Percentiles rank a stretch among this genome's conserved stretches.
phyloP scores from a whole-genome alignment of 1,140 invertebrate species.

The Aphaenogaster rudis region DNA sequence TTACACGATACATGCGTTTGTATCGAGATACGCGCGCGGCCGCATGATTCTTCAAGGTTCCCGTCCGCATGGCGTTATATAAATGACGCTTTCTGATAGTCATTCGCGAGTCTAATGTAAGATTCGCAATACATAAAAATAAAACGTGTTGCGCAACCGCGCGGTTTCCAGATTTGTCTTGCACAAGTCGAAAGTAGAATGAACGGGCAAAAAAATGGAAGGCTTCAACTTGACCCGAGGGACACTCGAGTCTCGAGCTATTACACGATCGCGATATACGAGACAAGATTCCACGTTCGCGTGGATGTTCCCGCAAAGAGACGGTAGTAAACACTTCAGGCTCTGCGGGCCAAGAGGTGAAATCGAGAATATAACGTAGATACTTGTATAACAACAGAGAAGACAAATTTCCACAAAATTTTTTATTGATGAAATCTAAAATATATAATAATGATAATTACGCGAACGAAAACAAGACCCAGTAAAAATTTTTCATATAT shows the following conservation, averaged over 20 bases:
- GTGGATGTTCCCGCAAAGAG: neutral
- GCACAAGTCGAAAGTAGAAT: neutral
- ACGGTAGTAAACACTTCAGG: neutral
- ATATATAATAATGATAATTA: no score
- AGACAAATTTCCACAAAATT: no score
- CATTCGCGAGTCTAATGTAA: neutral
- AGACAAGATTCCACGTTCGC: neutral
- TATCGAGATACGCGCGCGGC: neutral
- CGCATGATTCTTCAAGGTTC: conserved; percentile 3
- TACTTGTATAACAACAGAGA: no score
- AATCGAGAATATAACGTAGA: neutral
- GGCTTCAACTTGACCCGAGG: neutral
- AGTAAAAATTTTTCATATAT: no score
- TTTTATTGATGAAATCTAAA: no score
- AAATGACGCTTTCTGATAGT: neutral
- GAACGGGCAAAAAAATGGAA: neutral
- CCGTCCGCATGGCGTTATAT: neutral
- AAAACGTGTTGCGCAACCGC: neutral
- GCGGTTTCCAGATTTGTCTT: neutral
- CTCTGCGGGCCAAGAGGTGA: neutral
- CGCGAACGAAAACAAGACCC: no score
- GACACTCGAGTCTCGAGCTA: neutral
- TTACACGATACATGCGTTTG: neutral
- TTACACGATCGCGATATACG: neutral
- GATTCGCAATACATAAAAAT: neutral